phyloP scores from a whole-genome alignment of 2,797 vertebrate genomes.

The Loriculus beryllinus region DNA sequence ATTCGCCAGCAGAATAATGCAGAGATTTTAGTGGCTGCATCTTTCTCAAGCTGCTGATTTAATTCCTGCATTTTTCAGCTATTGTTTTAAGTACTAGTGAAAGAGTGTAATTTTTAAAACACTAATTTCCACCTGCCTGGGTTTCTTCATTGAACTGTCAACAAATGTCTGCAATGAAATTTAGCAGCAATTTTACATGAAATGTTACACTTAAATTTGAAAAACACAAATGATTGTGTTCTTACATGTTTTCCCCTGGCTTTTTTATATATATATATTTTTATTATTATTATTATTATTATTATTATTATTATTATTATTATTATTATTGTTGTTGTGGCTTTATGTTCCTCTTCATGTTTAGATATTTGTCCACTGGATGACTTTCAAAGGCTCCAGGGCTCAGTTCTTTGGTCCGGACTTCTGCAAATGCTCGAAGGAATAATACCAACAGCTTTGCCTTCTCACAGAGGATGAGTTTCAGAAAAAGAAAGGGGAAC shows the following conservation, averaged over 20 bases:
- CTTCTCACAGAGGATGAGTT: not conserved
- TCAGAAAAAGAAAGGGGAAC: not conserved
- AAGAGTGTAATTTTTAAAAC: not conserved
- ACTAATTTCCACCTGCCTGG: not conserved
- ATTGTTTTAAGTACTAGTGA: not conserved
- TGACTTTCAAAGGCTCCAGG: not conserved
- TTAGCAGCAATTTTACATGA: not conserved
- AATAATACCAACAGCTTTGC: not conserved
- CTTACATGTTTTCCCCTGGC: not conserved
- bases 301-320: not conserved
- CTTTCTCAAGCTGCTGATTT: not conserved
- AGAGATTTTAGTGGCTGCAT: not conserved
- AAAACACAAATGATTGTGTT: not conserved
- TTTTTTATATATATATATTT: too few species aligned
- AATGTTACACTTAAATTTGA: not conserved
- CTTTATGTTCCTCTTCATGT: not conserved
- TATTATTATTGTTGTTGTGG: not conserved
- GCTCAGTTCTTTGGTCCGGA: not conserved
- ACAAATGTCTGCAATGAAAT: not conserved
- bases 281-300: not conserved
- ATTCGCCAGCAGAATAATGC: not conserved
- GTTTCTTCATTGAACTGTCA: not conserved
- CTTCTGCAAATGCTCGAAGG: not conserved
- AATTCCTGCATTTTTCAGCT: not conserved
- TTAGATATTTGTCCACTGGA: not conserved